These are phyloP conservation scores for Anser brachyrhynchus DNA, from an alignment of 2,113 vertebrate genomes.

Conservation along the genomic window DNA sequence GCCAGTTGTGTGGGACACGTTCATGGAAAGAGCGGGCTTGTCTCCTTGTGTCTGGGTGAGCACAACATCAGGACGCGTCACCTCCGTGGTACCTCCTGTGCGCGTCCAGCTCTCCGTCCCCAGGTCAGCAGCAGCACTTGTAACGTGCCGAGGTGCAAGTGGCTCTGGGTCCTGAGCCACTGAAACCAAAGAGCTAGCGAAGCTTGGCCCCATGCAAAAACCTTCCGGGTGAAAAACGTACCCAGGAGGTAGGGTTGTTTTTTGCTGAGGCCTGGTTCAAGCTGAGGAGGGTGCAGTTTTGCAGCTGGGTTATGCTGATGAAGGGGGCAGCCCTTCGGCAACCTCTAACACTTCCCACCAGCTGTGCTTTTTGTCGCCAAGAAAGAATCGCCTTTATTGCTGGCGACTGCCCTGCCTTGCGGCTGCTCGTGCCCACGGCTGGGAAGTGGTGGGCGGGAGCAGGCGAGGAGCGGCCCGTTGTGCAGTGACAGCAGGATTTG, in stretches of 20 bases:
- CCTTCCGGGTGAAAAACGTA: not conserved
- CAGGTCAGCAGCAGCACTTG: not conserved
- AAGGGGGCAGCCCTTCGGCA: not conserved
- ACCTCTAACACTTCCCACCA: rapidly evolving
- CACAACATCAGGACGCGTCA: too few relatives aligned
- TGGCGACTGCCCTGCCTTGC: not conserved
- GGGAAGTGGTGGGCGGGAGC: not conserved
- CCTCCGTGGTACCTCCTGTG: not conserved
- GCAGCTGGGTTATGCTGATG: not conserved
- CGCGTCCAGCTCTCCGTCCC: not conserved
- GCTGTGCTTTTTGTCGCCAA: not conserved
- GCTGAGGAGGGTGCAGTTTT: not conserved
- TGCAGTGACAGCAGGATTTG: rapidly evolving
- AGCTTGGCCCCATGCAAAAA: too few relatives aligned
- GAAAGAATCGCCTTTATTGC: not conserved
- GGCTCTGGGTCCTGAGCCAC: not conserved
- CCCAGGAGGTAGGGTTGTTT: too few relatives aligned
- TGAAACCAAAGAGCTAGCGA: too few relatives aligned
- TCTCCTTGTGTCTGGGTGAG: not conserved
- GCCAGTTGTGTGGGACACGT: not conserved
- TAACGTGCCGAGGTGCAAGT: rapidly evolving
- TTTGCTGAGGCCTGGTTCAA: not conserved
- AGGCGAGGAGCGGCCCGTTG: rapidly evolving
- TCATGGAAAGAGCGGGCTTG: not conserved
- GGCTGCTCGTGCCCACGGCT: not conserved